Percentiles rank a stretch among this genome's conserved stretches.
phyloP scores from a whole-genome alignment of 2,113 vertebrate species.

The Siniperca chuatsi region DNA sequence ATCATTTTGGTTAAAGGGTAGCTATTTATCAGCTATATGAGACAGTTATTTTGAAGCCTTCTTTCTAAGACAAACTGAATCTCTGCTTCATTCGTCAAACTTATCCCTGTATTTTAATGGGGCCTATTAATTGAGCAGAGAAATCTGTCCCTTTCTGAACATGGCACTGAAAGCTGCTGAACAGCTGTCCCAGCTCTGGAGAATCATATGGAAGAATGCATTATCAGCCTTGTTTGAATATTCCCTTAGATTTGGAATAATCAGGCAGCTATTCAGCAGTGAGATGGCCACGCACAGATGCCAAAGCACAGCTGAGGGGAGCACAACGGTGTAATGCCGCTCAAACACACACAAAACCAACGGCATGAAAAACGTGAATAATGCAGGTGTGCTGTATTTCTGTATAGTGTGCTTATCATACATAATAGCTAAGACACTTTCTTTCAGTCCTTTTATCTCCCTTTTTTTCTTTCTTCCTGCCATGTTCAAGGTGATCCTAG shows the following conservation, averaged over 20 bases:
- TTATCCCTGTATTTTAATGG: constrained; percentile 73
- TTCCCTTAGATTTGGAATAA: constrained; percentile 83
- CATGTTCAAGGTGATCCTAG: constrained; percentile 79
- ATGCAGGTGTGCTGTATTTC: constrained; percentile 78
- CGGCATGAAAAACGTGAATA: constrained; percentile 67
- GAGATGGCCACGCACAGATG: constrained; percentile 82
- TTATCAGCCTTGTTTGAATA: constrained; percentile 84
- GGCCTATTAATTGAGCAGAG: constrained; percentile 78
- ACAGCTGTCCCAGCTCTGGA: constrained; percentile 82
- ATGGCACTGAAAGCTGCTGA: constrained; percentile 76
- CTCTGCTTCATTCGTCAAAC: constrained; percentile 70
- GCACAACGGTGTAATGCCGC: constrained; percentile 61
- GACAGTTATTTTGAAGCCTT: constrained; percentile 38
- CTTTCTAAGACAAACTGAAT: constrained; percentile 54
- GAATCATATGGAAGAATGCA: constrained; percentile 83
- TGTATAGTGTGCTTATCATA: constrained; percentile 67
- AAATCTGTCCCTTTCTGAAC: constrained; percentile 80
- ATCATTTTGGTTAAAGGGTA: constrained; percentile 46
- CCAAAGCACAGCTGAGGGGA: constrained; percentile 82
- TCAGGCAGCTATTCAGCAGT: constrained; percentile 82
- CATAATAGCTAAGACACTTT: constrained; percentile 62
- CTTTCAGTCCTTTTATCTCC: constrained; percentile 61
- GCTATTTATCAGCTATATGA: constrained; percentile 35
- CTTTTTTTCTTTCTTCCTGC: constrained; percentile 43
- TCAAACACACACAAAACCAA: constrained; percentile 64